Evolutionary conservation across 2,113 vertebrate species (phyloP).

Genomic region (Mystacornis crossleyi): DNA sequence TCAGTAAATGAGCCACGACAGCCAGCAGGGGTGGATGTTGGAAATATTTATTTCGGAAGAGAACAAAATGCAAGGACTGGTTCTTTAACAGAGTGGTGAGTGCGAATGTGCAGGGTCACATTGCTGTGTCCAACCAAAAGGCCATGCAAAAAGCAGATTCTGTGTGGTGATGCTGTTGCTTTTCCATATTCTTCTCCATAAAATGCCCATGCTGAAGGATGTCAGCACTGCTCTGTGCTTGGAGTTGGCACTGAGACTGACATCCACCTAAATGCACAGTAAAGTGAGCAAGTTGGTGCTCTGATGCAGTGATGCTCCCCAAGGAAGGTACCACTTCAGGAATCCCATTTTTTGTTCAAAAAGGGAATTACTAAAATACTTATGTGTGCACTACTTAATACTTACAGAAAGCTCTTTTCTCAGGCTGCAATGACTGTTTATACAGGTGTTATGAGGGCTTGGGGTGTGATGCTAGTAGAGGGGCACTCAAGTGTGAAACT

Average conservation of each 20-base stretch:
- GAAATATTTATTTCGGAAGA: background rate
- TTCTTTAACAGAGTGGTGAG: background rate
- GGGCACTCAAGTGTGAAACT: background rate
- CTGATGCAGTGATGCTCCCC: background rate
- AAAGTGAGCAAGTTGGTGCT: background rate
- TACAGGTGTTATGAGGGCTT: background rate
- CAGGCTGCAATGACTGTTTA: background rate
- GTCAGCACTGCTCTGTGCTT: background rate
- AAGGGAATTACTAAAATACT: background rate
- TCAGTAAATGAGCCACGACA: conserved; percentile 62
- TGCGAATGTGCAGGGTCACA: background rate
- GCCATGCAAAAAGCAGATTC: background rate
- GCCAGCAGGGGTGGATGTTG: background rate
- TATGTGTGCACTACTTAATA: background rate
- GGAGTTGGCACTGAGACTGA: background rate
- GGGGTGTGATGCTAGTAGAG: background rate
- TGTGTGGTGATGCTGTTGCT: background rate
- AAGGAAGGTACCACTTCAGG: background rate
- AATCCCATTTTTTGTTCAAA: background rate
- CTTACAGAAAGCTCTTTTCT: background rate
- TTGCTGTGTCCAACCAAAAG: background rate
- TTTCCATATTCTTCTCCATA: background rate
- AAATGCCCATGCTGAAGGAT: background rate
- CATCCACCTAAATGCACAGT: background rate
- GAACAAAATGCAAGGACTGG: background rate